Base-by-base conservation (phyloP, 2,113 vertebrate species). In the Chascanopsetta lugubris region DNA sequence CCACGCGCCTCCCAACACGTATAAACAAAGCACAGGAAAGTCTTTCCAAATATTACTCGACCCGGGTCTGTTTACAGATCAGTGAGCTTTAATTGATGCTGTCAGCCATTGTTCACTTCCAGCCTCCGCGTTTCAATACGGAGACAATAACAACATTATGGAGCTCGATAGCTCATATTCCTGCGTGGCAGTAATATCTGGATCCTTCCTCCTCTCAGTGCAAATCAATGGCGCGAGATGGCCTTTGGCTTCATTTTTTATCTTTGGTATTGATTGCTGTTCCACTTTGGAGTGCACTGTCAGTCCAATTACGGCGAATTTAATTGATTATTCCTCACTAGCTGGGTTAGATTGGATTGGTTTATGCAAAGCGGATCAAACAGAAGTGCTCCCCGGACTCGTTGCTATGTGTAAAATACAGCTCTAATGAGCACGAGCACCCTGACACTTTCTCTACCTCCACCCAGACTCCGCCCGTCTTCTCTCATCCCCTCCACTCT, bases 321-420 rank as follows among this genome's bases (percentile, higher is more conserved):
- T 88, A 86, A 92, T 92, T 87, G 91, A 92, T 92, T 92, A 90
- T 89, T 89, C 83, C 78, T 85, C 89, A 89, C 85, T 80, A 78
- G 87, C 75, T 62, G 79, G 77, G 85, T 80, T 85, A 69, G 80
- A 91, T 87, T 77, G 89, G 81, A 92, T 88, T 88, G 87, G 85
- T 88, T 90, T 90, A 92, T 91, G 89, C 84, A 91, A 92, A 91
- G 82, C 70, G 88, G 89, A 89, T 92, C 89, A 90, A 90, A 85
- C 70, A 85, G 71, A 80, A 86, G 77, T 79, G 84, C 77, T 88
- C 86, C 84, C 90, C 69, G 62, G 84, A 77, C 87, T 80, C 80
- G 42, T 42, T 50, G 85, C 76, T 85, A 75, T 83, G 85, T 82
- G 78, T 90, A 88, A 89, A 90, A 91, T 86, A 84, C 48, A 71